Evolutionary conservation across 2,797 vertebrate genomes (phyloP), one percentile per base, ranked within the genome.

Genomic region (Melanotaenia nigrans): DNA sequence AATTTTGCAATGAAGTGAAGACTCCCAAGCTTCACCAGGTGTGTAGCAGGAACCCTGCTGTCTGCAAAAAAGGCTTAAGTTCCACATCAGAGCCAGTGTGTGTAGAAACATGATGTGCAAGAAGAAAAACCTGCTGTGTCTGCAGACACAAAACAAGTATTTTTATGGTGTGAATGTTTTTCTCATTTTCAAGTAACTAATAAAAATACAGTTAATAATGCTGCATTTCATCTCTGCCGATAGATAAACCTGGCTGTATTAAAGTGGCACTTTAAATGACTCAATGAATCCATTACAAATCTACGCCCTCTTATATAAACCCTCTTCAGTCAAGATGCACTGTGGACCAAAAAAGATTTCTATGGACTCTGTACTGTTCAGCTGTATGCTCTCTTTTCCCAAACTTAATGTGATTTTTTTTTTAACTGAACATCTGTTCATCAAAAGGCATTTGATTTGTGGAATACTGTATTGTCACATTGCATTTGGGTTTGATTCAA

Each of bases 201-300:
- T 25, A 3, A 25, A 53, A 24, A 22, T 11, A 25, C 25, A 53
- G 49, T 22, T 24, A 24, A 24, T 24, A 24, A 53, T 53, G 20
- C 5, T 25, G 3, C 22, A 10, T 51, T 51, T 51, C 2, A 51
- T 22, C 24, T 24, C 22, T 22, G 49, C 49, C 3, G 3, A 10
- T 51, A 12, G 49, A 51, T 51, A 10, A 51, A 22, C 8, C 22
- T 51, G 18, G 24, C 24, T 51, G 49, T 51, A 24, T 12, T 9
- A 51, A 10, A 51, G 10, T 9, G 3, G 16, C 16, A 51, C 49
- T 24, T 51, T 51, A 49, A 49, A 49, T 20, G 49, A 51, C n/a
- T 24, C 49, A 51, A 11, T 28, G 67, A 65, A 69, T 76, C 60
- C 61, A 68, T 71, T 71, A 71, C 45, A 55, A 69, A 67, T 33